Percentiles rank a stretch among this genome's conserved stretches.
Evolutionary conservation across 2,113 vertebrate species (phyloP).

Genomic region (Nyctibius bracteatus): DNA sequence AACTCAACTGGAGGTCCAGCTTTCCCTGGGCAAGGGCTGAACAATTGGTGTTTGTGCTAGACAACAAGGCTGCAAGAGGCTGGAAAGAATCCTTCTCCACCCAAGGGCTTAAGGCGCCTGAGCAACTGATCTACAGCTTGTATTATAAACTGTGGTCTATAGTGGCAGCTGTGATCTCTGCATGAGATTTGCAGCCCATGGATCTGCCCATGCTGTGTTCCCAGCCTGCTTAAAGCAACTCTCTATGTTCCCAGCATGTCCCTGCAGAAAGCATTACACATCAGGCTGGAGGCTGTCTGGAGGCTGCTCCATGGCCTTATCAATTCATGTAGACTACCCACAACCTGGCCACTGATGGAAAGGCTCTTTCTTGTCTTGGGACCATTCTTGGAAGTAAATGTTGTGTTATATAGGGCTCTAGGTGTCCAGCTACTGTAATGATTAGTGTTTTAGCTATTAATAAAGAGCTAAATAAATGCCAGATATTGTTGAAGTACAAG

Average conservation of each 20-base stretch:
- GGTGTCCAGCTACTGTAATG: not conserved
- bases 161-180: constrained; percentile 20
- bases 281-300: not conserved
- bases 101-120: not conserved
- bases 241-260: not conserved
- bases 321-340: not conserved
- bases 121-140: not conserved
- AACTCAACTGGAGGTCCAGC: not conserved
- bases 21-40: not conserved
- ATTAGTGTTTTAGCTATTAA: not conserved
- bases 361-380: not conserved
- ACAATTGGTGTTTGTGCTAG: not conserved
- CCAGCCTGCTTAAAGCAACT: not conserved
- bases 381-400: not conserved
- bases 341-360: not conserved
- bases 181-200: not conserved
- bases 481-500: not conserved
- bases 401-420: not conserved
- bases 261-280: not conserved
- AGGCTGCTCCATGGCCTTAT: not conserved
- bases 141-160: not conserved
- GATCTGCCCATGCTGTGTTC: not conserved
- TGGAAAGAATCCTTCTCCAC: not conserved
- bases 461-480: not conserved
- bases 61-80: not conserved